Base-by-base conservation (phyloP, 2,888 invertebrate species). In the Epinotia brunnichana region DNA sequence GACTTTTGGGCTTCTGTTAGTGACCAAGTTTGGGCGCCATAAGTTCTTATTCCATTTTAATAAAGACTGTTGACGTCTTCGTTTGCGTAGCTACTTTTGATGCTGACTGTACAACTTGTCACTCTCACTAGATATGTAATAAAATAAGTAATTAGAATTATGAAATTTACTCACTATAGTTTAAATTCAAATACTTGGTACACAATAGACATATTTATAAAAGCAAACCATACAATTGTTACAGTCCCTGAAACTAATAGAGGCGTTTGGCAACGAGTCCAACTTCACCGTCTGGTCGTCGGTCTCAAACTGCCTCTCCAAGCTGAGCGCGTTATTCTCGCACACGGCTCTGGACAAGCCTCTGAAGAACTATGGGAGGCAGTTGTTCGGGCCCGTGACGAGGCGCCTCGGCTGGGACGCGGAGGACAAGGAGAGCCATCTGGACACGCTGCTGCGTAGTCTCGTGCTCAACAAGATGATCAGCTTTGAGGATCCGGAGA, bases 261-360 rank as follows among this genome's bases (percentile, higher is more conserved):
- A 96, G 80, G 97, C 98, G 0, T 98, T 96, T 85, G 94, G 95
- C 76, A 95, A 96, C 78, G 98, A 99, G 87, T 96, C 95, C 51
- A 97, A 98, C 89, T 99, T 96, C 91, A 98, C 98, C 0, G 99
- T 99, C 0, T 99, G 99, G 99, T 96, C 96, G 9, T 96, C 96
- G 0, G 95, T 98, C 77, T 95, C 95, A 56, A 96, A 96, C 85
- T 96, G 97, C 79, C 90, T 98, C 69, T 94, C 95, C n/a, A 96
- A 96, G 84, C 92, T 98, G 68, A 95, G 95, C 72, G 94, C 95
- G 60, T 91, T 98, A 39, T 92, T 98, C 74, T 96, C 97, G 3
- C 96, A 98, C 86, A 96, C 97, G 0, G 96, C 97, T 19, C 94
- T 95, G 75, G 95, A 96, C 81, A 95, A 95, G 21, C 93, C 95